Evolutionary conservation across 2,888 invertebrate genomes (phyloP).

Genomic region (Drosophila formosana): DNA sequence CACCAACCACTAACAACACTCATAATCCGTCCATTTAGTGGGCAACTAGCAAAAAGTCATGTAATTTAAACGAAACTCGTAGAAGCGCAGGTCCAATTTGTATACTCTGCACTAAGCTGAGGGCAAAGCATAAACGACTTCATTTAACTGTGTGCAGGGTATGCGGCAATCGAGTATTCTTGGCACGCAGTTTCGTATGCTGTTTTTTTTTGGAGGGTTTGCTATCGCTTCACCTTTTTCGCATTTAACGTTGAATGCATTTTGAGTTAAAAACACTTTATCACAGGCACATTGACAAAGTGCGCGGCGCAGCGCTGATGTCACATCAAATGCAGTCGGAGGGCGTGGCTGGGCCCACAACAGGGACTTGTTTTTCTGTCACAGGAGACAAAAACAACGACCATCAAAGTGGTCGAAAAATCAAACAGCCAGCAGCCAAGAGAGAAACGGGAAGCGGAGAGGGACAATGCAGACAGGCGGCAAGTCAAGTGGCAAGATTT

Average conservation of each 20-base stretch:
- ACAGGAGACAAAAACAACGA: constrained; percentile 39
- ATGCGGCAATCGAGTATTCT: neutral
- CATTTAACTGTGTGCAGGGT: constrained; percentile 1
- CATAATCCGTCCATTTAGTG: constrained; percentile 78
- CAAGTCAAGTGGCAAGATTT: constrained; percentile 20
- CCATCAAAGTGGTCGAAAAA: constrained; percentile 58
- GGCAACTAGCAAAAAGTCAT: constrained; percentile 52
- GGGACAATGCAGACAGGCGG: constrained; percentile 2
- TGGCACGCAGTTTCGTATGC: neutral
- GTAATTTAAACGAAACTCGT: constrained; percentile 72
- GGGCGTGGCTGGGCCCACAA: constrained; percentile 31
- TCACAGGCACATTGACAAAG: constrained; percentile 77
- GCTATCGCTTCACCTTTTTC: constrained; percentile 45
- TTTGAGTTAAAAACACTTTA: constrained; percentile 78
- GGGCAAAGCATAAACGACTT: neutral
- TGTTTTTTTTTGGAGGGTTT: constrained; percentile 7
- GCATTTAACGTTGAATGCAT: constrained; percentile 77
- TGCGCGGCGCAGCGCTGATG: constrained; percentile 59
- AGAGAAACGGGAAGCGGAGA: constrained; percentile 1
- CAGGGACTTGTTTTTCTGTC: constrained; percentile 23
- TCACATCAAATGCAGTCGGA: constrained; percentile 70
- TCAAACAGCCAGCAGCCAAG: constrained; percentile 57
- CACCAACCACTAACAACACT: constrained; percentile 71
- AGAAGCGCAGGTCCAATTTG: constrained; percentile 24
- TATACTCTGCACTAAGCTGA: constrained; percentile 18